Conservation (phyloP, 2,888 invertebrate species). For the Julus scanicus region DNA sequence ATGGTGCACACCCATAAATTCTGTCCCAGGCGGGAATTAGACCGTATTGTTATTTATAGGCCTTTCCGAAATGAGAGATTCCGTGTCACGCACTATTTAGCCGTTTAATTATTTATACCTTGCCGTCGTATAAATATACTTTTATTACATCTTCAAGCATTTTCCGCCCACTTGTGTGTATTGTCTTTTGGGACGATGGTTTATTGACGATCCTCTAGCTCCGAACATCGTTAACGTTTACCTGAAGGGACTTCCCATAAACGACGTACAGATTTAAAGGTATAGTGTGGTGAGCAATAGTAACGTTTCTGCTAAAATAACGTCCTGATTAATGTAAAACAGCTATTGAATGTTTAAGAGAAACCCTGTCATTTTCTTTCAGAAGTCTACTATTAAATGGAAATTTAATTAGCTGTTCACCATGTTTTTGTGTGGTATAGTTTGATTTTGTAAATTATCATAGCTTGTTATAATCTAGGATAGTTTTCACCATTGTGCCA, state of each 20-base stretch:
- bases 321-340: too few species aligned
- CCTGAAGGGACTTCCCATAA: background rate
- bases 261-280: background rate
- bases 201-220: background rate
- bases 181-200: background rate
- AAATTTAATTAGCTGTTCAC: too few species aligned
- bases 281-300: too few species aligned
- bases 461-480: too few species aligned
- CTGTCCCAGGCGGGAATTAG: slow-evolving; percentile 28
- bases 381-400: too few species aligned
- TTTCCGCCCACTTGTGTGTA: slow-evolving; percentile 22
- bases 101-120: background rate
- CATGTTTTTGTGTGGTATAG: too few species aligned
- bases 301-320: too few species aligned
- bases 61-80: background rate
- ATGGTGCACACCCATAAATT: background rate
- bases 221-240: background rate
- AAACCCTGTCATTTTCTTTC: too few species aligned
- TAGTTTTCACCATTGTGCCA: too few species aligned
- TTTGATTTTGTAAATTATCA: too few species aligned
- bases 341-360: too few species aligned
- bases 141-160: slow-evolving; percentile 2
- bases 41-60: slow-evolving; percentile 28
- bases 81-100: slow-evolving; percentile 22
- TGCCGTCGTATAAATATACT: background rate